Percentiles rank a stretch among this genome's conserved stretches.
Conservation (phyloP, 2,888 invertebrate genomes). For the Resseliella maxima region DNA sequence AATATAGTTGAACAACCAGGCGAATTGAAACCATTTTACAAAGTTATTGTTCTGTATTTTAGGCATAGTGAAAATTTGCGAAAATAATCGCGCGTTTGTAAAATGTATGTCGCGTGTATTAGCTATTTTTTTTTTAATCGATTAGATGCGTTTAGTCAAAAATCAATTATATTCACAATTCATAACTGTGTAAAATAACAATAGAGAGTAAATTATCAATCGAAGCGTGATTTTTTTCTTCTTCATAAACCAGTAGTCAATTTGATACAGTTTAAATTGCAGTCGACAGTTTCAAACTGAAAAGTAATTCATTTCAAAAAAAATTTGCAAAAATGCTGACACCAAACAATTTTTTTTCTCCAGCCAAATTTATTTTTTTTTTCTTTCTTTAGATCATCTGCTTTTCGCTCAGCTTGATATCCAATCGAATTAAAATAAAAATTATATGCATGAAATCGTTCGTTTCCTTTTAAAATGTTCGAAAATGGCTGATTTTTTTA, state of each 20-base stretch:
- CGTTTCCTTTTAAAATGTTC: conserved; percentile 12
- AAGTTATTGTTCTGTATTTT: not conserved
- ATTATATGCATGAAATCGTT: conserved; percentile 25
- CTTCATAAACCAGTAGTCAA: conserved; percentile 20
- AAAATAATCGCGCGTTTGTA: not conserved
- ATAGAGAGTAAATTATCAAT: not conserved
- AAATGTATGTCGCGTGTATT: too few species aligned
- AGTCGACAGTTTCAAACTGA: not conserved
- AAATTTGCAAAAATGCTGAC: conserved; percentile 21
- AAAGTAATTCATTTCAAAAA: conserved; percentile 26
- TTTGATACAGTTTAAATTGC: conserved; percentile 30
- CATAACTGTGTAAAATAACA: not conserved
- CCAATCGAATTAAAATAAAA: conserved; percentile 44
- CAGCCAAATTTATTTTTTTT: not conserved
- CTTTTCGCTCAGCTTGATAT: conserved; percentile 51
- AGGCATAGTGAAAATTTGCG: not conserved
- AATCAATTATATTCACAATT: conserved; percentile 20
- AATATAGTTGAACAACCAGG: not conserved
- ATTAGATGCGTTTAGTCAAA: conserved; percentile 6
- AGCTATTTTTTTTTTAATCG: not conserved
- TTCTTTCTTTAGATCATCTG: not conserved
- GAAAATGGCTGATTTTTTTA: not conserved
- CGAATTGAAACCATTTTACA: not conserved
- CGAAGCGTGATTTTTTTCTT: not conserved
- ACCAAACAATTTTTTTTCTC: not conserved